Evolutionary conservation across 2,888 invertebrate species (phyloP), one percentile per base, ranked within the genome.

Genomic region (Nemotelus pantherinus): DNA sequence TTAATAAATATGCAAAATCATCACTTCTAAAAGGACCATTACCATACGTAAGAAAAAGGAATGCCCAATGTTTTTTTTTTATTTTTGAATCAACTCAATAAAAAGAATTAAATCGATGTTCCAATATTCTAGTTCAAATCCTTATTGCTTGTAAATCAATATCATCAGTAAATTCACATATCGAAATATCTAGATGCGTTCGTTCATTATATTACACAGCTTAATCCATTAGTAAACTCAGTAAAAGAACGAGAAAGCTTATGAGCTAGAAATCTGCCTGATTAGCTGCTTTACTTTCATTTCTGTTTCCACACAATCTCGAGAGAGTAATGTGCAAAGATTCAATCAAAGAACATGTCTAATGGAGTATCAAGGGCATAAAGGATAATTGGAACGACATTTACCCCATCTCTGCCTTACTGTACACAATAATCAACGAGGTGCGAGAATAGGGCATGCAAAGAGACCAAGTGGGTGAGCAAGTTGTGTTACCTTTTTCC

Each of bases 271-370:
- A 25, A 25, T 25, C 25, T 25, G 25, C 72, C 79, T 79, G 76
- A 79, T 79, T 79, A 79, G 76, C 76, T 76, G 79, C 60, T 65
- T 57, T 25, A 25, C 68, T 78, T 68, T 71, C 72, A 72, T 75
- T 76, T 77, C 67, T 68, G 53, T 53, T 53, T 65, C 67, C 65
- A 9, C 25, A 25, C 72, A 72, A 67, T 67, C 55, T 25, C 4
- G 25, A 25, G 25, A 25, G 50, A 58, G 45, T 58, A 47, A 39
- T 47, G 55, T 55, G 45, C 47, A 48, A 48, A 74, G 77, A 79
- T 79, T 53, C 77, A 79, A 79, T 79, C 79, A 79, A 79, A 76
- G 77, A 76, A 79, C 79, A 79, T 79, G 79, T 79, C 77, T 79
- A 79, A 79, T 79, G 77, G 79, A 77, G 79, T 77, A 77, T 79